Evolutionary conservation across 2,797 vertebrate species (phyloP).

Genomic region (Paedocypris micromegethes): DNA sequence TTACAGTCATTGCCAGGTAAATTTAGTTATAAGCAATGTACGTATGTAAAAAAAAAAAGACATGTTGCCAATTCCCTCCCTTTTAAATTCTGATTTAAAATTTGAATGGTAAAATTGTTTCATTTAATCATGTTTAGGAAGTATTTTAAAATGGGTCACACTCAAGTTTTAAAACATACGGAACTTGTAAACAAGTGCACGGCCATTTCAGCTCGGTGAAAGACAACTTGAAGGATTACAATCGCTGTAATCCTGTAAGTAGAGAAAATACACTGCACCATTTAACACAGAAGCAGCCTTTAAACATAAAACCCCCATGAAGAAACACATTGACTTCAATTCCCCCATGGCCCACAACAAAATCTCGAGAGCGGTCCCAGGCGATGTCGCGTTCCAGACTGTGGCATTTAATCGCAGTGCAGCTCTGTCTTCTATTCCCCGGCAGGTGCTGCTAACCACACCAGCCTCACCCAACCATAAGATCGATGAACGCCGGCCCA

Average conservation of each 20-base stretch:
- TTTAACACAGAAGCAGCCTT: slow-evolving; percentile 30
- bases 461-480: slow-evolving; percentile 13
- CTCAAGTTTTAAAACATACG: background rate
- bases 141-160: background rate
- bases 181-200: background rate
- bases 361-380: background rate
- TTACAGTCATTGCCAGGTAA: too few relatives aligned
- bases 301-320: slow-evolving; percentile 15
- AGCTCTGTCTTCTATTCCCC: slow-evolving; percentile 30
- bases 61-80: too few relatives aligned
- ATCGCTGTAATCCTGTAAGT: slow-evolving; percentile 1
- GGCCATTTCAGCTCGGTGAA: slow-evolving; percentile 12
- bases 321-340: slow-evolving; percentile 16
- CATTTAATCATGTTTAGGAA: too few relatives aligned
- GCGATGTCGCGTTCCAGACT: slow-evolving; percentile 14
- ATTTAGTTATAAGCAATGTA: too few relatives aligned
- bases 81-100: too few relatives aligned
- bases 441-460: slow-evolving; percentile 30
- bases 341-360: slow-evolving; percentile 32
- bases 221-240: slow-evolving; percentile 20
- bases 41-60: too few relatives aligned
- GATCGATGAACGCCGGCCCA: slow-evolving; percentile 10
- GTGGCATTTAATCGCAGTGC: slow-evolving; percentile 3
- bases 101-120: too few relatives aligned
- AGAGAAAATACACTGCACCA: slow-evolving; percentile 5